Percentiles rank a stretch among this genome's conserved stretches.
Conservation (phyloP, 2,797 vertebrate genomes). For the Takifugu rubripes region DNA sequence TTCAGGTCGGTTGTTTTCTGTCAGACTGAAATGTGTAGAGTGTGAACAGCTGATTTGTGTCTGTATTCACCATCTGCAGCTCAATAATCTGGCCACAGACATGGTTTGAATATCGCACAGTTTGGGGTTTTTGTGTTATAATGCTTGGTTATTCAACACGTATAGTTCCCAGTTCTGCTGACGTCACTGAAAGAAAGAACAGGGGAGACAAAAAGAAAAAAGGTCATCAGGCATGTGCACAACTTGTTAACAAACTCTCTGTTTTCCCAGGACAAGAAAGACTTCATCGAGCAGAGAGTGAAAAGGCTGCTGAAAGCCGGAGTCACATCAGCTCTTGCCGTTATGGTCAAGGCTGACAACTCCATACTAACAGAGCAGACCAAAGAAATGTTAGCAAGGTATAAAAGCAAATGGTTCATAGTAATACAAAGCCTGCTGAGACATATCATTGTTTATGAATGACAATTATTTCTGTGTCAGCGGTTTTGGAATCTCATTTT, state of each 20-base stretch:
- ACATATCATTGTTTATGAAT: not conserved
- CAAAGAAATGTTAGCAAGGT: constrained; percentile 93
- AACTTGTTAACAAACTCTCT: not conserved
- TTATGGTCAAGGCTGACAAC: constrained; percentile 94
- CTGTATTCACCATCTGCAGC: too few species aligned
- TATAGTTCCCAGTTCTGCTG: not conserved
- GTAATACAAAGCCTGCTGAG: not conserved
- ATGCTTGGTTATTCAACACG: not conserved
- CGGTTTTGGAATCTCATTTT: not conserved
- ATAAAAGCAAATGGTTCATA: not conserved
- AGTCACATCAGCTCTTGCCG: constrained; percentile 84
- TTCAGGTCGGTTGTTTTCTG: too few species aligned
- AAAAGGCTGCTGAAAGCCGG: constrained; percentile 87
- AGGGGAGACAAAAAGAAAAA: not conserved
- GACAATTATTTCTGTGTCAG: not conserved
- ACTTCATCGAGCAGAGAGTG: constrained; percentile 87
- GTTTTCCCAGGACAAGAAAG: constrained; percentile 88
- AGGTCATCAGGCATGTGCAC: not conserved
- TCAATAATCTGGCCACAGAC: too few species aligned
- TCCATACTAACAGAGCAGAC: constrained; percentile 90
- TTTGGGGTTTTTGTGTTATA: not conserved
- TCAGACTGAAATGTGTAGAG: too few species aligned
- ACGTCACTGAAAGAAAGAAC: not conserved
- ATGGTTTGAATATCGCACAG: too few species aligned
- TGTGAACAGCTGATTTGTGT: too few species aligned